These are phyloP conservation scores for Anagyrus pseudococci DNA, from an alignment of 2,888 invertebrate genomes.

Conservation along the genomic window DNA sequence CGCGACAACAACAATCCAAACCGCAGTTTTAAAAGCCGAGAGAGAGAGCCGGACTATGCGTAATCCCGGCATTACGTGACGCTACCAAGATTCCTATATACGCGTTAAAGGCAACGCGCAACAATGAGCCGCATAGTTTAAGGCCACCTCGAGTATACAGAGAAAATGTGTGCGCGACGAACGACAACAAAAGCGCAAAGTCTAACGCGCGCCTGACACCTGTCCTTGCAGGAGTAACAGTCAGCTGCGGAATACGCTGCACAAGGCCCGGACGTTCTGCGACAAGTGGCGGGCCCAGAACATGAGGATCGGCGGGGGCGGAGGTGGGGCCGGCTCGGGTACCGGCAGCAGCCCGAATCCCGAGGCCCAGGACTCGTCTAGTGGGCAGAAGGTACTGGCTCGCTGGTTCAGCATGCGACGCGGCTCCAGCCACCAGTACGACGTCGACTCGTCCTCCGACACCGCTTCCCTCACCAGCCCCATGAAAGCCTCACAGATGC, in stretches of 20 bases:
- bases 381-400: slow-evolving; percentile 68
- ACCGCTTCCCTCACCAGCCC: slow-evolving; percentile 57
- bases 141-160: too few species aligned
- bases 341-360: neutral
- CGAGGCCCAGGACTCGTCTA: neutral
- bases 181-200: too few species aligned
- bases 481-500: slow-evolving; percentile 70
- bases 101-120: too few species aligned
- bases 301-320: slow-evolving; percentile 52
- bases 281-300: slow-evolving; percentile 73
- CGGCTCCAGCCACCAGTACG: slow-evolving; percentile 84
- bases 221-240: slow-evolving; percentile 74
- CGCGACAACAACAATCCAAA: too few species aligned
- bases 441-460: slow-evolving; percentile 66
- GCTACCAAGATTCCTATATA: too few species aligned
- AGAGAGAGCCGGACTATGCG: too few species aligned
- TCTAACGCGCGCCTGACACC: too few species aligned
- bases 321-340: neutral
- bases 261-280: slow-evolving; percentile 82
- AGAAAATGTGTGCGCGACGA: too few species aligned
- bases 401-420: slow-evolving; percentile 90
- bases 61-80: too few species aligned
- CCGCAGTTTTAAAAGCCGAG: too few species aligned
- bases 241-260: slow-evolving; percentile 79
- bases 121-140: too few species aligned